A percentile compares a stretch with the other conserved stretches of the same genome.
phyloP scores from a whole-genome alignment of 2,113 vertebrate genomes.

The Stictonetta naevosa region DNA sequence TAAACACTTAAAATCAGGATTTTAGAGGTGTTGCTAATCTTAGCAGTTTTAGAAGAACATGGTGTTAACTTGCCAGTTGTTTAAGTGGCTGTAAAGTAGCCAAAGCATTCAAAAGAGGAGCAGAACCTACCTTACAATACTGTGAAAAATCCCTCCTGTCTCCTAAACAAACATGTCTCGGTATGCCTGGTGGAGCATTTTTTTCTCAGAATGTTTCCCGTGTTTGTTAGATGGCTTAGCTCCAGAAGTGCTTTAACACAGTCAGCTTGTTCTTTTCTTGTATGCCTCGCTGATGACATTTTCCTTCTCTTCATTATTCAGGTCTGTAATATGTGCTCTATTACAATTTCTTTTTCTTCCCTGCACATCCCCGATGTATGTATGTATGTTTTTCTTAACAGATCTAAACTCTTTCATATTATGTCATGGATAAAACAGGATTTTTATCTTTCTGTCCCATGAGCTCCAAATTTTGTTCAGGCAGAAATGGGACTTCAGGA shows the following conservation, averaged over 20 bases:
- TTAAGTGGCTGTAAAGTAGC: background rate
- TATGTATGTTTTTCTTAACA: background rate
- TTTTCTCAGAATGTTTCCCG: background rate
- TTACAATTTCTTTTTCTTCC: background rate
- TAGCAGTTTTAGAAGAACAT: background rate
- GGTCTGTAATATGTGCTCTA: background rate
- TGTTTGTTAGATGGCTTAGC: constrained; percentile 33
- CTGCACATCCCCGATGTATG: background rate
- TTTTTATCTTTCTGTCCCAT: background rate
- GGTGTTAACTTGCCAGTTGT: background rate
- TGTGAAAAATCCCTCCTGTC: background rate
- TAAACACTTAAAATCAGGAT: background rate
- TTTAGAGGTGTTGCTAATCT: background rate
- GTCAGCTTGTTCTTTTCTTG: constrained; percentile 20
- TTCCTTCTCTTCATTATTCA: constrained; percentile 2
- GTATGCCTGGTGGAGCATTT: background rate
- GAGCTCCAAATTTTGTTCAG: background rate
- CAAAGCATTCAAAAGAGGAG: background rate
- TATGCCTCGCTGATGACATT: background rate
- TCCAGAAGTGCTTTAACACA: constrained; percentile 17
- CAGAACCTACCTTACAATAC: background rate
- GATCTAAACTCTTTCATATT: background rate
- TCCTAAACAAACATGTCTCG: background rate
- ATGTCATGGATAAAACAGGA: background rate
- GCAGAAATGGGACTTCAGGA: background rate